These are phyloP conservation scores for Pampusana beccarii DNA, from an alignment of 2,113 vertebrate species.

Conservation along the genomic window DNA sequence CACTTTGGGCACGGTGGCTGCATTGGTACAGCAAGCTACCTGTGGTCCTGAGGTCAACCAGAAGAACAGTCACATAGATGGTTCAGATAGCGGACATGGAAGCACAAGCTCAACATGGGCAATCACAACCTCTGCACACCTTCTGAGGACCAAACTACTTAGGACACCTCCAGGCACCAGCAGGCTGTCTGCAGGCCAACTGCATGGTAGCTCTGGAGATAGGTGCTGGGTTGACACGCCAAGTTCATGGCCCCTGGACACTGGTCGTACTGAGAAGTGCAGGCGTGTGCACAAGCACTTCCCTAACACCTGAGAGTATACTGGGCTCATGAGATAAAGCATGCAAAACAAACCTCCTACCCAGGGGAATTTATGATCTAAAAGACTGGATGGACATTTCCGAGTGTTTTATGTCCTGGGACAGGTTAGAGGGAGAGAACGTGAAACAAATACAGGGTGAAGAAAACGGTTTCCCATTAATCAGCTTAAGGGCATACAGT, in stretches of 20 bases:
- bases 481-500: not conserved
- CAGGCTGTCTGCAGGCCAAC: not conserved
- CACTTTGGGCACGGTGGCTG: not conserved
- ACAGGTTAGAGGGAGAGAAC: not conserved
- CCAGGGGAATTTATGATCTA: not conserved
- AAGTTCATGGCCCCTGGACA: not conserved
- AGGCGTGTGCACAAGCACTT: not conserved
- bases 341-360: not conserved
- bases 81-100: not conserved
- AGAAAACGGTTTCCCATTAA: not conserved
- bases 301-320: not conserved
- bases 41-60: not conserved
- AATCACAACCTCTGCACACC: not conserved
- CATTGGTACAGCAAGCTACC: not conserved
- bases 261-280: not conserved
- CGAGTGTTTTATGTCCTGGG: not conserved
- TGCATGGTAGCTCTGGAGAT: not conserved
- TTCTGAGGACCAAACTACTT: not conserved
- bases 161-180: not conserved
- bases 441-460: not conserved
- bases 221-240: not conserved
- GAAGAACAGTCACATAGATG: not conserved
- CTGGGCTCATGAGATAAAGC: not conserved
- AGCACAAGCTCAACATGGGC: not conserved
- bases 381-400: not conserved